Percentiles rank a stretch among this genome's conserved stretches.
These are phyloP conservation scores for Trachelus troglodyta DNA, from an alignment of 2,888 invertebrate genomes.

Conservation along the genomic window DNA sequence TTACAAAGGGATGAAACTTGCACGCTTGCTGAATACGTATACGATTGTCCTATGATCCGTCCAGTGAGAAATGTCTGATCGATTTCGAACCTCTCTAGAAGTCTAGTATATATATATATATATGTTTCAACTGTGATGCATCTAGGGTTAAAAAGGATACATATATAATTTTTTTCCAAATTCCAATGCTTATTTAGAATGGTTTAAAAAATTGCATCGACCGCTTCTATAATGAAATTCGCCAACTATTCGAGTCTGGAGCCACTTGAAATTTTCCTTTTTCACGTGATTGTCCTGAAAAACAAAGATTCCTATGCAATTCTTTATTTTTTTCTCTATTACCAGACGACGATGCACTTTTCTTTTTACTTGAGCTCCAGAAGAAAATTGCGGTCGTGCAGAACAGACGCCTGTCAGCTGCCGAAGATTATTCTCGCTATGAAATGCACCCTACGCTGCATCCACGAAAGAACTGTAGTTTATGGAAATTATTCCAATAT, in stretches of 20 bases:
- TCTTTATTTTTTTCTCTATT: neutral
- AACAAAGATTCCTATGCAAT: neutral
- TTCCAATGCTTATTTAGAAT: neutral
- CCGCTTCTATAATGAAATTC: neutral
- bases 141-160: neutral
- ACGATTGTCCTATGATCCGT: neutral
- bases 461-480: neutral
- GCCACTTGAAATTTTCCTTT: neutral
- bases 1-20: constrained; percentile 19
- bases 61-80: neutral
- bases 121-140: neutral
- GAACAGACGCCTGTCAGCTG: constrained; percentile 4
- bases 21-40: constrained; percentile 15
- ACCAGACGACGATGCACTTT: neutral
- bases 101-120: neutral
- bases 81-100: neutral
- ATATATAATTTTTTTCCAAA: neutral
- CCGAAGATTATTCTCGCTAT: constrained; percentile 3
- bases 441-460: neutral
- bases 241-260: too few relatives aligned
- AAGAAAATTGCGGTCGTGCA: neutral
- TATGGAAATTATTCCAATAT: neutral
- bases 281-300: neutral
- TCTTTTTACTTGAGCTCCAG: neutral
- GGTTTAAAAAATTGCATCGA: neutral